Evolutionary conservation across 2,797 vertebrate genomes (phyloP).

Genomic region (Lemur catta): DNA sequence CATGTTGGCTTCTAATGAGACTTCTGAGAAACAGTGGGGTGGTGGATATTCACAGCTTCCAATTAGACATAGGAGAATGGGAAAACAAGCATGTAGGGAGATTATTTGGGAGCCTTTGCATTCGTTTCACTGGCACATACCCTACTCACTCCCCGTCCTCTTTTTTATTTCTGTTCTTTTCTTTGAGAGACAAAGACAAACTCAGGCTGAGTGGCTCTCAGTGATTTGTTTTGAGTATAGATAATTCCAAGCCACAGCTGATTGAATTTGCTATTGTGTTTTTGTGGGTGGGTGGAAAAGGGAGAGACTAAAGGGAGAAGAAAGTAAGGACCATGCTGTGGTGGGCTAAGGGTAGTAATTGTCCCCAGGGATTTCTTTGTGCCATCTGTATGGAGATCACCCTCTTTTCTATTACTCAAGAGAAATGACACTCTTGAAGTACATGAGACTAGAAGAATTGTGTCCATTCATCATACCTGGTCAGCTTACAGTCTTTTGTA

Average conservation of each 20-base stretch:
- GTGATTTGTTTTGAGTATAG: neutral
- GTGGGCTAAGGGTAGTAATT: neutral
- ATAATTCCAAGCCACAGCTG: neutral
- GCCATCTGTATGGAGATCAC: neutral
- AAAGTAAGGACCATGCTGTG: neutral
- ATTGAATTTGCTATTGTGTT: neutral
- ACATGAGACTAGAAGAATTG: neutral
- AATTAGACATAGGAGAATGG: neutral
- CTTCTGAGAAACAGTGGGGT: conserved; percentile 38
- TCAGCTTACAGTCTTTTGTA: neutral
- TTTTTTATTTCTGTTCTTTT: neutral
- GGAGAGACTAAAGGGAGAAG: neutral
- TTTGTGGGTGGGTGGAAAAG: neutral
- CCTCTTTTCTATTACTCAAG: neutral
- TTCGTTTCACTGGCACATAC: neutral
- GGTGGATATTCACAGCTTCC: conserved; percentile 30
- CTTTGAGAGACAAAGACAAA: neutral
- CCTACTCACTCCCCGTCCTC: neutral
- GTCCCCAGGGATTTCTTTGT: neutral
- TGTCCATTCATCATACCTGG: neutral
- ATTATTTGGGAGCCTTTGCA: neutral
- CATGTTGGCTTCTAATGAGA: conserved; percentile 49
- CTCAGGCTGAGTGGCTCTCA: neutral
- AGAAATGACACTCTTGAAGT: neutral
- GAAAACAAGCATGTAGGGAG: neutral